A percentile compares a stretch with the other conserved stretches of the same genome.
These are phyloP conservation scores for Parauchenoglanis punctatus DNA, from an alignment of 2,797 vertebrate genomes.

Conservation along the genomic window DNA sequence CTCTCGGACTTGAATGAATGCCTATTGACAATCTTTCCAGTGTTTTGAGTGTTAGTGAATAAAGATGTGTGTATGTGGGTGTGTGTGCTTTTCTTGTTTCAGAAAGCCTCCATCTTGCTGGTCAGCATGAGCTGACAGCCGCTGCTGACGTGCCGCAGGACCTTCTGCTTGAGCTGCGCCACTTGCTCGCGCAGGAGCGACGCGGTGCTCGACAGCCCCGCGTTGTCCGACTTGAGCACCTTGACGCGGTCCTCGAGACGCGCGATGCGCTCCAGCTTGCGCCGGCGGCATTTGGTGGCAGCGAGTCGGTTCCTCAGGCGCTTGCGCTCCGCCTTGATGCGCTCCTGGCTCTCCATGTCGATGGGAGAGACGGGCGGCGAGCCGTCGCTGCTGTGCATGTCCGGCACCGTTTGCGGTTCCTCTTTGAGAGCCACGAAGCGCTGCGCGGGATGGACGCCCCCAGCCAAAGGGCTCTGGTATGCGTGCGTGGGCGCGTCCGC, in stretches of 20 bases:
- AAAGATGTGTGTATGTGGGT: not conserved
- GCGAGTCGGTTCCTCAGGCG: conserved; percentile 88
- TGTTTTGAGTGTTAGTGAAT: conserved; percentile 67
- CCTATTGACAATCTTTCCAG: conserved; percentile 65
- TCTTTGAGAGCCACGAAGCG: conserved; percentile 83
- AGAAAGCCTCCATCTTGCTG: conserved; percentile 85
- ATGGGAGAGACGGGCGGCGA: conserved; percentile 89
- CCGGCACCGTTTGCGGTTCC: conserved; percentile 90
- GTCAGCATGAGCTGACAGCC: conserved; percentile 91
- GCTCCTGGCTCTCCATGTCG: conserved; percentile 88
- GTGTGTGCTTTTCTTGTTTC: conserved; percentile 34
- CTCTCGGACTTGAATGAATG: conserved; percentile 55
- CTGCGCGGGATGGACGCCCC: conserved; percentile 66
- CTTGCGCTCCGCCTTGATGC: conserved; percentile 91
- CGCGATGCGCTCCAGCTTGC: conserved; percentile 93
- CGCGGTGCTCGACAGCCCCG: conserved; percentile 85
- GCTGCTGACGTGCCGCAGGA: conserved; percentile 88
- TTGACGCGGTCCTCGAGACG: conserved; percentile 92
- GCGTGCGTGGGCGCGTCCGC: conserved; percentile 63
- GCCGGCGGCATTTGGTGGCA: conserved; percentile 89
- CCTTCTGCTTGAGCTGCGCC: conserved; percentile 90
- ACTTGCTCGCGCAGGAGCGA: conserved; percentile 89
- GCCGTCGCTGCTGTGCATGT: conserved; percentile 85
- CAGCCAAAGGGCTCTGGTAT: conserved; percentile 67
- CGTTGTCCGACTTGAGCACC: conserved; percentile 86